phyloP scores from a whole-genome alignment of 2,888 invertebrate species.

The Sphinx pinastri region DNA sequence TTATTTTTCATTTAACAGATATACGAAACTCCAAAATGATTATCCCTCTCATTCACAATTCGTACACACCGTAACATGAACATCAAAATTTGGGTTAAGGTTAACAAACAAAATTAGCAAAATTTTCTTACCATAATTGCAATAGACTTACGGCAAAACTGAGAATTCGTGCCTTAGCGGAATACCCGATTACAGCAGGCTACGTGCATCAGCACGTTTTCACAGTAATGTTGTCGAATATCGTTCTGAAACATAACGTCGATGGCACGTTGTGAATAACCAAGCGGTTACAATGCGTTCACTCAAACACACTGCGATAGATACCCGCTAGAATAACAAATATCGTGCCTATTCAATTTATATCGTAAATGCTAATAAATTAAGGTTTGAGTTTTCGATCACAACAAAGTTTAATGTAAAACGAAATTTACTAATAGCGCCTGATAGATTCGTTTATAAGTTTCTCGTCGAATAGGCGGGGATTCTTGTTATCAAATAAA shows the following conservation, averaged over 20 bases:
- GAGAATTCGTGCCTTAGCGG: slow-evolving; percentile 35
- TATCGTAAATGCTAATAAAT: background rate
- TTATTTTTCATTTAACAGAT: too few species aligned
- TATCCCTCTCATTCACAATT: background rate
- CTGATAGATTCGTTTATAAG: too few species aligned
- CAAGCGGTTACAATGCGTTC: slow-evolving; percentile 41
- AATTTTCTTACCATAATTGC: background rate
- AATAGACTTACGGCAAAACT: slow-evolving; percentile 34
- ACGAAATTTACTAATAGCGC: too few species aligned
- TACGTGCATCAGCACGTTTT: slow-evolving; percentile 70
- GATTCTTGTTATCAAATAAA: too few species aligned
- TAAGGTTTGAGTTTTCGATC: too few species aligned
- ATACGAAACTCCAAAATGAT: background rate
- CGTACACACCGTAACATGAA: background rate
- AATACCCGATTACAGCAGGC: slow-evolving; percentile 46
- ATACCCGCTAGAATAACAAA: slow-evolving; percentile 29
- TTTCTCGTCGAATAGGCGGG: too few species aligned
- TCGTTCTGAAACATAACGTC: slow-evolving; percentile 56
- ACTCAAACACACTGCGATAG: slow-evolving; percentile 36
- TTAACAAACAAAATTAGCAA: slow-evolving; percentile 8
- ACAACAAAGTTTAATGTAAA: too few species aligned
- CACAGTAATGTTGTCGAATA: slow-evolving; percentile 64
- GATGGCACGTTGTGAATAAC: slow-evolving; percentile 48
- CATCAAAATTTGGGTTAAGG: background rate
- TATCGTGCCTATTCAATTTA: background rate